Base-by-base conservation (phyloP, 2,888 invertebrate species). In the Tuberolachnus salignus region DNA sequence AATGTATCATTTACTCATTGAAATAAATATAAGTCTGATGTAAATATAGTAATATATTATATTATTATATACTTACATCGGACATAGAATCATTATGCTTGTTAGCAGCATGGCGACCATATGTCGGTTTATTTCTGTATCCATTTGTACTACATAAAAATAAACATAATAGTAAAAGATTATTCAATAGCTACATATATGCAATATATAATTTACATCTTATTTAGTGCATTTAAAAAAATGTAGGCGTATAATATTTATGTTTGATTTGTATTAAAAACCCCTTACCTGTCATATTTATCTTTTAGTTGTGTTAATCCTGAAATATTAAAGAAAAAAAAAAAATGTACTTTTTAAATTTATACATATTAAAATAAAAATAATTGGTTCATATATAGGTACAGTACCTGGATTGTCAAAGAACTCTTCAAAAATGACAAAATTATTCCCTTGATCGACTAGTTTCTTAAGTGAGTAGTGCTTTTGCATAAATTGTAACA, bases 371-470 rank as follows among this genome's bases (percentile, higher is more conserved):
- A 75, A 34, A 46, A 21, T n/a, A 8, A 69, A 49, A 59, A 67
- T 10, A 46, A 23, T 75, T 64, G 46, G 21, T 23, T 49, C 11
- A 67, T n/a, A 55, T 44, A 21, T 57, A 0, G 21, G 21, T 55
- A 70, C 9, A 44, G 26, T 67, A 78, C 78, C 78, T 42, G 78
- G 78, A 23, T 16, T 69, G 21, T 78, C 78, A 78, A 95, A 95
- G 86, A 94, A 94, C 71, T 92, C 92, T 82, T 91, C 90, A 85
- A 91, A 95, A 21, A 95, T 90, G 51, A 94, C 94, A 86, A 93
- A 95, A 85, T 95, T 94, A 85, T 94, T 95, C 84, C 92, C 91
- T 85, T 95, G 95, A 59, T 92, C 92, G 82, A 95, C 90, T 21
- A 91, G 90, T 44, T 86, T 87, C 75, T 87, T 87, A 0, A 90